Percentiles rank a stretch among this genome's conserved stretches.
phyloP scores from a whole-genome alignment of 2,113 vertebrate genomes.

The Parus major region DNA sequence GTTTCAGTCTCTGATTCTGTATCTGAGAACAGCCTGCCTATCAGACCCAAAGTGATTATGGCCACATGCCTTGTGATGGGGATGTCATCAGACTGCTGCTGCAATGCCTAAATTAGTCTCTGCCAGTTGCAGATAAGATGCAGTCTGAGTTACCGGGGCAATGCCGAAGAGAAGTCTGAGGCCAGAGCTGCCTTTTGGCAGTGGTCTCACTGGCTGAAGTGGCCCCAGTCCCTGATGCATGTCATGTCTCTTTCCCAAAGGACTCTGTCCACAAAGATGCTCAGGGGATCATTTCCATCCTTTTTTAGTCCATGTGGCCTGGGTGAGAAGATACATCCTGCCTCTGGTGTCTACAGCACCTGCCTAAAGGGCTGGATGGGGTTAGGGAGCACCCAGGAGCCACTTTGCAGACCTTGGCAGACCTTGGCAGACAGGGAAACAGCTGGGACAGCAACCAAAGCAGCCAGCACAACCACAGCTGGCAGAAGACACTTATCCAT shows the following conservation, averaged over 20 bases:
- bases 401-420: neutral
- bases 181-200: neutral
- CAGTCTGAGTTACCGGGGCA: neutral
- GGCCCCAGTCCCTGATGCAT: accelerated
- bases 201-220: neutral
- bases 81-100: neutral
- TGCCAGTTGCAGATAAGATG: neutral
- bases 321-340: neutral
- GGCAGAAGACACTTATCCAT: neutral
- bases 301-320: neutral
- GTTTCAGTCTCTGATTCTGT: neutral
- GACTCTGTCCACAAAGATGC: neutral
- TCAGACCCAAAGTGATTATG: neutral
- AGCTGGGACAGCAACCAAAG: neutral
- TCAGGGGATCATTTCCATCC: neutral
- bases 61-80: neutral
- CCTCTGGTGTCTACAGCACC: neutral
- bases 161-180: neutral
- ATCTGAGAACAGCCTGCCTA: neutral
- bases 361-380: accelerated
- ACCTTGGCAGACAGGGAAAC: neutral
- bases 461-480: neutral
- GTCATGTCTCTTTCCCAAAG: neutral
- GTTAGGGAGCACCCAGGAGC: accelerated
- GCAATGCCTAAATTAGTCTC: neutral